phyloP scores from a whole-genome alignment of 2,113 vertebrate species.

The Ciconia maguari region DNA sequence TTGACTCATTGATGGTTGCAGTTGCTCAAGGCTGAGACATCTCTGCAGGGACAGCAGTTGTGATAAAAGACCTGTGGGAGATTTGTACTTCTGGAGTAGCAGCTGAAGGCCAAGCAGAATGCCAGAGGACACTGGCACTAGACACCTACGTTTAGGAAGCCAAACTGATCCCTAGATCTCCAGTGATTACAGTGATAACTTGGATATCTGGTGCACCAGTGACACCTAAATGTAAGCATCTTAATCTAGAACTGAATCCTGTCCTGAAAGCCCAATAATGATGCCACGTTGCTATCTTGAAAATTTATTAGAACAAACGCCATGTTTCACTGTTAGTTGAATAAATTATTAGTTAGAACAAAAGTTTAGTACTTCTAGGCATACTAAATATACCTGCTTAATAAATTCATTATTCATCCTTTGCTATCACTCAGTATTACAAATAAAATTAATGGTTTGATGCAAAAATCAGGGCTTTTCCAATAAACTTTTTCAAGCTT shows the following conservation, averaged over 20 bases:
- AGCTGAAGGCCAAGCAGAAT: not conserved
- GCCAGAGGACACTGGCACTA: not conserved
- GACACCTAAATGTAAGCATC: not conserved
- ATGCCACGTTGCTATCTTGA: not conserved
- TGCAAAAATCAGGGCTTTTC: not conserved
- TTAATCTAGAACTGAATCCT: not conserved
- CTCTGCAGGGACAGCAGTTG: not conserved
- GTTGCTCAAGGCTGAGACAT: not conserved
- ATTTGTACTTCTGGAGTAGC: not conserved
- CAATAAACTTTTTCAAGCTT: not conserved
- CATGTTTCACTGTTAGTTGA: not conserved
- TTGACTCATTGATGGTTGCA: accelerated
- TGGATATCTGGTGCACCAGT: not conserved
- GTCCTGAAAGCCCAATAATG: not conserved
- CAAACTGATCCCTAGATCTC: not conserved
- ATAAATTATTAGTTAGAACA: not conserved
- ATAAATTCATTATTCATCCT: not conserved
- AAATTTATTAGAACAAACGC: not conserved
- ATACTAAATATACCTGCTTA: not conserved
- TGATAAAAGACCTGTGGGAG: not conserved
- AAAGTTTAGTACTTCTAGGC: not conserved
- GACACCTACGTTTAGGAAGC: not conserved
- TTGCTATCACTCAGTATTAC: not conserved
- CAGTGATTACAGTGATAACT: not conserved
- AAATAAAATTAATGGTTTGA: not conserved